phyloP scores from a whole-genome alignment of 2,113 vertebrate genomes.

The Sinocyclocheilus grahami region DNA sequence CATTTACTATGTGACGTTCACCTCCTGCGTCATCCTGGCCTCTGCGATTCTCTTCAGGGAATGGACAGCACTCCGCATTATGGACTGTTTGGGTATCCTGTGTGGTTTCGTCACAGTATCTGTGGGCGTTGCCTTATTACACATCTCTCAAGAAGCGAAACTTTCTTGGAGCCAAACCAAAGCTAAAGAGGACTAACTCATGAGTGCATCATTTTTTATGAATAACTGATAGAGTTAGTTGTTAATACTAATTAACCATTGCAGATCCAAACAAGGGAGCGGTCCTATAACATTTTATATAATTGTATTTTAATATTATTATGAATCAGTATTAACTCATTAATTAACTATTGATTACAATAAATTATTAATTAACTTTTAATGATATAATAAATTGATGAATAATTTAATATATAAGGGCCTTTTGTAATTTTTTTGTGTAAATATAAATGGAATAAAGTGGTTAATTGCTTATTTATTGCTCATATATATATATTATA shows the following conservation, averaged over 20 bases:
- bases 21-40: constrained; percentile 85
- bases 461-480: background rate
- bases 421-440: background rate
- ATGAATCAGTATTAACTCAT: background rate
- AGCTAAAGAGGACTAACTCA: constrained; percentile 76
- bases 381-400: background rate
- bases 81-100: constrained; percentile 87
- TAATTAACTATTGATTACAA: background rate
- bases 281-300: background rate
- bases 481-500: background rate
- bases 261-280: background rate
- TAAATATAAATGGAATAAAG: background rate
- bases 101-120: constrained; percentile 88
- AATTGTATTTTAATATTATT: background rate
- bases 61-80: constrained; percentile 84
- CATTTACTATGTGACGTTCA: constrained; percentile 94
- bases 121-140: constrained; percentile 88
- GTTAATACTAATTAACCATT: background rate
- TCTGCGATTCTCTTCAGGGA: constrained; percentile 93
- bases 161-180: constrained; percentile 82
- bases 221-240: background rate
- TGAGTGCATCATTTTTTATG: background rate
- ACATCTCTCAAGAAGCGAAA: constrained; percentile 87
- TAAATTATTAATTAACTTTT: background rate
- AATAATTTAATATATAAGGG: too few species aligned